Percentiles rank a stretch among this genome's conserved stretches.
These are phyloP conservation scores for Bombus breviceps DNA, from an alignment of 1,140 invertebrate genomes.

Conservation along the genomic window DNA sequence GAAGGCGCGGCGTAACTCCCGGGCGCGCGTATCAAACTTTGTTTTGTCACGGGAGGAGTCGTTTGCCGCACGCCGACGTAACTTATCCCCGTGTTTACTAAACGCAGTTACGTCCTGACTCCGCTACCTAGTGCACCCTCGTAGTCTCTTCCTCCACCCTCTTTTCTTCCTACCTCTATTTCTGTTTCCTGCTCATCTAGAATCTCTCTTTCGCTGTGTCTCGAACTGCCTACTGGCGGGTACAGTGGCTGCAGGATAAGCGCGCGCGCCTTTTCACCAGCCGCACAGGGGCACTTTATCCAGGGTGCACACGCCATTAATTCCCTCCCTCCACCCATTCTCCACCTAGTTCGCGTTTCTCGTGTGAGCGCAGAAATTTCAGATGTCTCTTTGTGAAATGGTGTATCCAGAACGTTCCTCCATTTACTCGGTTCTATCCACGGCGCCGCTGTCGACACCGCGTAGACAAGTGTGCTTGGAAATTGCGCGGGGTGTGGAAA, in stretches of 20 bases:
- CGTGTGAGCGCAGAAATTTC: constrained; percentile 68
- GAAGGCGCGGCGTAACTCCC: constrained; percentile 2
- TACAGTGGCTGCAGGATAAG: background rate
- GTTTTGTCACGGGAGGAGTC: constrained; percentile 69
- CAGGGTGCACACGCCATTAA: constrained; percentile 75
- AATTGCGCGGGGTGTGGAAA: constrained; percentile 63
- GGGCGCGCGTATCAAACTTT: constrained; percentile 76
- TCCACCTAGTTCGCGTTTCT: constrained; percentile 3
- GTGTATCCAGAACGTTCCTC: constrained; percentile 37
- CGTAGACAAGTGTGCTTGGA: constrained; percentile 67
- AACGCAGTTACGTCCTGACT: constrained; percentile 74
- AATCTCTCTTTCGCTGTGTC: background rate
- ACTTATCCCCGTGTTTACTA: constrained; percentile 80
- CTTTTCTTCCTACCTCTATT: background rate
- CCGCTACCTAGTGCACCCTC: constrained; percentile 26
- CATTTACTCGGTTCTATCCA: constrained; percentile 56
- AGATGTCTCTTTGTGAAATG: constrained; percentile 70
- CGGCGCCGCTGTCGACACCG: constrained; percentile 61
- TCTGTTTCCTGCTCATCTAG: constrained; percentile 10
- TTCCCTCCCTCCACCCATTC: constrained; percentile 60
- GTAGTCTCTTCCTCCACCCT: background rate
- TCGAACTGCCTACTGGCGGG: background rate
- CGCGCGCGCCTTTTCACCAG: constrained; percentile 26
- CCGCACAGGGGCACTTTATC: constrained; percentile 73
- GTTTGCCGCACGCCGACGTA: constrained; percentile 76